A percentile compares a stretch with the other conserved stretches of the same genome.
phyloP scores from a whole-genome alignment of 2,113 vertebrate genomes.

The Epinephelus moara region DNA sequence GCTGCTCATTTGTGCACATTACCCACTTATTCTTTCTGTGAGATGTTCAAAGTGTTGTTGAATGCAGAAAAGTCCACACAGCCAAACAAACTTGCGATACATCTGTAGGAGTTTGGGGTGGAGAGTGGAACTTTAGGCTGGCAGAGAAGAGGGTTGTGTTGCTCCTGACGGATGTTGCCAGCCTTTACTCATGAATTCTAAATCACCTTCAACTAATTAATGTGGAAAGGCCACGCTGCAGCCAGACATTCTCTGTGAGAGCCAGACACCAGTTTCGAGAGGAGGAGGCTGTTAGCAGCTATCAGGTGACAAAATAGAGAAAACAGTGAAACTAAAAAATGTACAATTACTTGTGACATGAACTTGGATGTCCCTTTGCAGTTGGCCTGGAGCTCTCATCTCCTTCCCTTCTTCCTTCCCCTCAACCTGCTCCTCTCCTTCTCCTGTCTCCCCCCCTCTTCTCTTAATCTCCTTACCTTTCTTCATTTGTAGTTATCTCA shows the following conservation, averaged over 20 bases:
- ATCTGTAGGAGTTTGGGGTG: background rate
- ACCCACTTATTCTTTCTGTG: conserved; percentile 32
- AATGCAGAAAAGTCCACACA: background rate
- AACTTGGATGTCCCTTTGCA: background rate
- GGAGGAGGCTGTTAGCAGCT: background rate
- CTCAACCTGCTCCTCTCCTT: background rate
- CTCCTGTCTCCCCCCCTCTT: background rate
- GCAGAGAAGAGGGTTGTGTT: background rate
- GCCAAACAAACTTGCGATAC: conserved; percentile 27
- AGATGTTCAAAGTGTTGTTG: conserved; percentile 22
- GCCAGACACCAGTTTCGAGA: background rate
- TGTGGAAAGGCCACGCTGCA: conserved; percentile 13
- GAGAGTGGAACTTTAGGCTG: conserved; percentile 9
- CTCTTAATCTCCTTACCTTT: background rate
- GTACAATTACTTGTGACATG: background rate
- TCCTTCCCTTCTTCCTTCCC: background rate
- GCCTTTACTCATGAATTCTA: conserved; percentile 43
- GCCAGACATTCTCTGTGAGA: background rate
- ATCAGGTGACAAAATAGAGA: background rate
- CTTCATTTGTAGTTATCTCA: no score
- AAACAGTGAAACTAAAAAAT: background rate
- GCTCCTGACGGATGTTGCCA: conserved; percentile 27
- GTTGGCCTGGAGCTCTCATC: background rate
- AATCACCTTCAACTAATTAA: conserved; percentile 48
- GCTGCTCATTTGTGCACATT: conserved; percentile 49